Percentiles rank a stretch among this genome's conserved stretches.
phyloP scores from a whole-genome alignment of 2,888 invertebrate genomes.

The Cremastinae sp. region DNA sequence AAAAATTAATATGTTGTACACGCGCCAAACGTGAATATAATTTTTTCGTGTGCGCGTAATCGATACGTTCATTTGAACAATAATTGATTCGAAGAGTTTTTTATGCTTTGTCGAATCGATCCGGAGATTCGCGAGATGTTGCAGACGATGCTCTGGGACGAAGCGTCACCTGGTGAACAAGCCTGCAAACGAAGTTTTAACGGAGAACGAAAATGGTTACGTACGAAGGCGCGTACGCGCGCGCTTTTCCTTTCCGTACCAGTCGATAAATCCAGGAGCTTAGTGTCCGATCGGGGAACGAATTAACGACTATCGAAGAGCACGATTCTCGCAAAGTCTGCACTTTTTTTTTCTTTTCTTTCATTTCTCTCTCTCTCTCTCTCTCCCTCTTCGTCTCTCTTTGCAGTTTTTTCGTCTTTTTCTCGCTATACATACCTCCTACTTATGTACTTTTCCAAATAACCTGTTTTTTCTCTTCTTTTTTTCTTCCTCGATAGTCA shows the following conservation, averaged over 20 bases:
- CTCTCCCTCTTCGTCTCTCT: constrained; percentile 11
- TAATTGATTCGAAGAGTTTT: no score
- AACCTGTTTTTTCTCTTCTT: constrained; percentile 22
- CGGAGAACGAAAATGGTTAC: not conserved
- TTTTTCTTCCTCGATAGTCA: constrained; percentile 23
- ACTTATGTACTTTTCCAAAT: constrained; percentile 24
- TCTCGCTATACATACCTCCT: constrained; percentile 10
- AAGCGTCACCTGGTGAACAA: constrained; percentile 50
- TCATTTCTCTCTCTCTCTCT: constrained; percentile 12
- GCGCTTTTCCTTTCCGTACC: constrained; percentile 25
- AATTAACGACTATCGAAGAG: constrained; percentile 61
- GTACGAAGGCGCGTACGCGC: constrained; percentile 41
- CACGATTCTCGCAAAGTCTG: constrained; percentile 61
- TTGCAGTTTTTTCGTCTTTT: constrained; percentile 10
- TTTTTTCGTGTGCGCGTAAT: no score
- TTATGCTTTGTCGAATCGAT: constrained; percentile 37
- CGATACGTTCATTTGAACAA: no score
- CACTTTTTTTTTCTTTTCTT: constrained; percentile 52
- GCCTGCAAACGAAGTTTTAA: not conserved
- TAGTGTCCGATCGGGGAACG: constrained; percentile 61
- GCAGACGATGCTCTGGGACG: constrained; percentile 37
- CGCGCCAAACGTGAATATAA: no score
- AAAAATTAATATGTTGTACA: no score
- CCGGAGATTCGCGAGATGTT: constrained; percentile 50
- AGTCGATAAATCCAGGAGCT: constrained; percentile 61